These are phyloP conservation scores for Lepilemur ruficaudatus DNA, from an alignment of 2,797 vertebrate species.

Conservation along the genomic window DNA sequence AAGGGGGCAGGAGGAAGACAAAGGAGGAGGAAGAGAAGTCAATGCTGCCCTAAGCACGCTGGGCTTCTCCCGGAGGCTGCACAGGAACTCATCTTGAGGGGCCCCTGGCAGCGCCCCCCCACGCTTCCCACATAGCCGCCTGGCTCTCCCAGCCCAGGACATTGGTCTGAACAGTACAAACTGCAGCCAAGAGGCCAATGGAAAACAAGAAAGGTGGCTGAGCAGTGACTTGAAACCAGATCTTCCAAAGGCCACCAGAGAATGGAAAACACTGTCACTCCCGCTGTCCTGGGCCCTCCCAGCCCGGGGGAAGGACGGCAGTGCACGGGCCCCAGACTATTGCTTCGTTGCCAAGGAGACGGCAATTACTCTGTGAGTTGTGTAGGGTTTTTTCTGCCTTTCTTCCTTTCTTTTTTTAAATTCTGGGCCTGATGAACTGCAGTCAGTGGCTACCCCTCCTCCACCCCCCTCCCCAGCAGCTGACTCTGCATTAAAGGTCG, in stretches of 20 bases:
- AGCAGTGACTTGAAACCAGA: background rate
- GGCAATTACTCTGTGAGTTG: constrained; percentile 81
- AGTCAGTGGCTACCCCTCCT: constrained; percentile 71
- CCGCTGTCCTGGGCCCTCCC: background rate
- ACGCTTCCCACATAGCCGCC: fast-evolving
- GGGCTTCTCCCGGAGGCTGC: fast-evolving
- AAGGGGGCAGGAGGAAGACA: background rate
- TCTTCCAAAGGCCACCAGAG: background rate
- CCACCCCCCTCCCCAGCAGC: constrained; percentile 76
- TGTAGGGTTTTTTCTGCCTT: background rate
- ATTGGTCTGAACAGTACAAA: background rate
- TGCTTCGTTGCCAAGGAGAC: constrained; percentile 82
- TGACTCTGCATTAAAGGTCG: constrained; percentile 86
- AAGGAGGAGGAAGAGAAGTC: background rate
- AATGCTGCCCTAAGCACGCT: background rate
- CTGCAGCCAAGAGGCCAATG: background rate
- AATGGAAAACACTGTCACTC: background rate
- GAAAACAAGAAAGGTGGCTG: background rate
- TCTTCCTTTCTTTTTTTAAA: constrained; percentile 45
- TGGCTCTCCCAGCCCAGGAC: background rate
- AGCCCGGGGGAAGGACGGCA: background rate
- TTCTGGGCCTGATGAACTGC: constrained; percentile 76
- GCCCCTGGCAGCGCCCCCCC: background rate
- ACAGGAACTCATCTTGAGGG: fast-evolving
- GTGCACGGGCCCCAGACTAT: constrained; percentile 42